Conservation (phyloP, 1,140 invertebrate genomes). For the Zaprionus vittiger region DNA sequence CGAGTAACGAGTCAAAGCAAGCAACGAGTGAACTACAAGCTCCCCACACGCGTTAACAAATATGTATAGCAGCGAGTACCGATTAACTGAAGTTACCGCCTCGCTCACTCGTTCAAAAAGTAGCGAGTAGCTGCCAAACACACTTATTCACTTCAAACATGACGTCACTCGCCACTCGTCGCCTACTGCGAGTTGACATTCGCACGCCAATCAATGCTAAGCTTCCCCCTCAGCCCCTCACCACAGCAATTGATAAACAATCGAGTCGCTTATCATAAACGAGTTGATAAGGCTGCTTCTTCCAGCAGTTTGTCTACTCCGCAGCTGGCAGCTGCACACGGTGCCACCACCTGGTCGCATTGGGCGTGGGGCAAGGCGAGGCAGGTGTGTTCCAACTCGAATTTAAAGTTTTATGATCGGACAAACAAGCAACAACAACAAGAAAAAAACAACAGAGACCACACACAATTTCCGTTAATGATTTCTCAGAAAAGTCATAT, state of each 20-base stretch:
- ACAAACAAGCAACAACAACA: background rate
- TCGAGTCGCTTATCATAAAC: background rate
- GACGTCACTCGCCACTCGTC: background rate
- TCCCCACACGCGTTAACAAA: background rate
- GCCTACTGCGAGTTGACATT: background rate
- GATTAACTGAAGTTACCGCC: background rate
- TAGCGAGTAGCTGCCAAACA: background rate
- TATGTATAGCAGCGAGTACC: background rate
- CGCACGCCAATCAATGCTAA: background rate
- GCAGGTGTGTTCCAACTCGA: background rate
- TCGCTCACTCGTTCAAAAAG: background rate
- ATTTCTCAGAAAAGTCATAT: background rate
- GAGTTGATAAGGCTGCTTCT: background rate
- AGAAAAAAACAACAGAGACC: background rate
- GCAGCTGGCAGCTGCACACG: constrained; percentile 3
- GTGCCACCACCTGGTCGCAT: background rate
- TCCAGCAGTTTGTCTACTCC: background rate
- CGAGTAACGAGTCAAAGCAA: background rate
- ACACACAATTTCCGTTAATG: background rate
- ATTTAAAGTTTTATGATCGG: background rate
- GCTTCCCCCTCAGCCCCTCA: background rate
- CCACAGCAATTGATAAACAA: background rate
- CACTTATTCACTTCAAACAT: background rate
- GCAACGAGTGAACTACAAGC: background rate
- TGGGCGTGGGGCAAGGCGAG: background rate